These are phyloP conservation scores for Panzeria rudis DNA, from an alignment of 2,888 invertebrate genomes.

Conservation along the genomic window DNA sequence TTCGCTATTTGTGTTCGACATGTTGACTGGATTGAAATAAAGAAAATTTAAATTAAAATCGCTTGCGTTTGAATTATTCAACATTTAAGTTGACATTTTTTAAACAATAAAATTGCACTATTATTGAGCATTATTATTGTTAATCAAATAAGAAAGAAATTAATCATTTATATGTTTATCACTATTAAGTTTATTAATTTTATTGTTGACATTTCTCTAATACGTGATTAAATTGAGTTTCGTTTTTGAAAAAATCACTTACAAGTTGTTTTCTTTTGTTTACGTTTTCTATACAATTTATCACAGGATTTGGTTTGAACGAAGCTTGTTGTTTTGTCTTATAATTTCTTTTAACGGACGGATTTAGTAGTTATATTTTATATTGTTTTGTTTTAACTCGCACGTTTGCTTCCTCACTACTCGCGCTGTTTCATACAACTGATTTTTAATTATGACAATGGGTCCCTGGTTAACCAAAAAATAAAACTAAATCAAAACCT, in stretches of 20 bases:
- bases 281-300: constrained; percentile 38
- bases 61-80: constrained; percentile 34
- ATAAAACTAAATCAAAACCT: constrained; percentile 35
- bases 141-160: constrained; percentile 35
- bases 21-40: constrained; percentile 64
- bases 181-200: constrained; percentile 35
- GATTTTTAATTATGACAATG: constrained; percentile 40
- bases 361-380: constrained; percentile 13
- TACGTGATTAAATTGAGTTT: constrained; percentile 20
- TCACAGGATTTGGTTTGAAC: constrained; percentile 55
- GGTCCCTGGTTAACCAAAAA: constrained; percentile 54
- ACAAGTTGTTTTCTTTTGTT: constrained; percentile 15
- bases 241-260: constrained; percentile 40
- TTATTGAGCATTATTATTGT: constrained; percentile 30
- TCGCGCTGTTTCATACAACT: constrained; percentile 58
- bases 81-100: background rate
- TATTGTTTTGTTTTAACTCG: constrained; percentile 5
- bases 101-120: constrained; percentile 57
- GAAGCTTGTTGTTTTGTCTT: background rate
- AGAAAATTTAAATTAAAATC: constrained; percentile 25
- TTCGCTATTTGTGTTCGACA: constrained; percentile 78
- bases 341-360: constrained; percentile 39
- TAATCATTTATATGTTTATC: constrained; percentile 37
- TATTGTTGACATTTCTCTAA: constrained; percentile 36
- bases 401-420: constrained; percentile 51